phyloP scores from a whole-genome alignment of 2,797 vertebrate species.

The Morelia viridis region DNA sequence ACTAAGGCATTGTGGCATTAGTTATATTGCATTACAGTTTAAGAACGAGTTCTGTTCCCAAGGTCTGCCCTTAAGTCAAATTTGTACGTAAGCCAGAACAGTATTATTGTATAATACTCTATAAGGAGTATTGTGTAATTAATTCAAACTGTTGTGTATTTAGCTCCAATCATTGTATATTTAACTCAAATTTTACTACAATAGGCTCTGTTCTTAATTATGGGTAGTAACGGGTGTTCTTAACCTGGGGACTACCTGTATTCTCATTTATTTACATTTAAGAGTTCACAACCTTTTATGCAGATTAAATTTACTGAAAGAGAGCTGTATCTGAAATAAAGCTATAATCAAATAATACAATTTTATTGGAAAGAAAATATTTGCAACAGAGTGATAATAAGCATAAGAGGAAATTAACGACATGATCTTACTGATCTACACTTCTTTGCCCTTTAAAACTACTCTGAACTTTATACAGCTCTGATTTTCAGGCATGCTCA shows the following conservation, averaged over 20 bases:
- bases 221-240: too few species aligned
- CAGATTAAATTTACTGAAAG: background rate
- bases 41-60: too few species aligned
- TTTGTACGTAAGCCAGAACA: too few species aligned
- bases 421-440: rapidly evolving
- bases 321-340: background rate
- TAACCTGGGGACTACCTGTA: too few species aligned
- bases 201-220: too few species aligned
- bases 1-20: background rate
- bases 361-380: background rate
- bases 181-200: too few species aligned
- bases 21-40: background rate
- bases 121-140: too few species aligned
- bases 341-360: background rate
- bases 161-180: too few species aligned
- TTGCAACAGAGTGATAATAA: background rate
- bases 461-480: slow-evolving; percentile 44
- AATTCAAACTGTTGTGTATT: too few species aligned
- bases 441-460: background rate
- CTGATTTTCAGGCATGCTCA: background rate
- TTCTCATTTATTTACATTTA: background rate
- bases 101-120: too few species aligned
- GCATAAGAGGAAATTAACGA: background rate
- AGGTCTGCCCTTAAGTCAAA: too few species aligned
- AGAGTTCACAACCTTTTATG: background rate